These are phyloP conservation scores for Phyllotis vaccarum DNA, from an alignment of 2,797 vertebrate genomes.

Conservation along the genomic window DNA sequence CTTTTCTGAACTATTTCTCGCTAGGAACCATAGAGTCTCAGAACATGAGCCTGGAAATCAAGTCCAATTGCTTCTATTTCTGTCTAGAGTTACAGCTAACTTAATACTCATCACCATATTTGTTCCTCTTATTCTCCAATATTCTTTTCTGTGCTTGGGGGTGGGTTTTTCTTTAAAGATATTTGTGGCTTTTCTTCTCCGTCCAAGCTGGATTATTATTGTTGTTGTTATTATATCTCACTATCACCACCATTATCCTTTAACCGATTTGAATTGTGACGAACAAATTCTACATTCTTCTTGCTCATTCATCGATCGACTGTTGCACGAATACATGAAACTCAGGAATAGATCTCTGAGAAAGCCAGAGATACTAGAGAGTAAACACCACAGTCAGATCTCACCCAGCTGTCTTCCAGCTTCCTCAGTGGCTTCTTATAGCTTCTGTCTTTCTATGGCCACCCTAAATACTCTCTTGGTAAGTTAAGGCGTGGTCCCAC, in stretches of 20 bases:
- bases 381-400: too few relatives aligned
- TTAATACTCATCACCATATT: neutral
- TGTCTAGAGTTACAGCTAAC: neutral
- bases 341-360: too few relatives aligned
- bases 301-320: neutral
- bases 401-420: too few relatives aligned
- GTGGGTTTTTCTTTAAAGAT: neutral
- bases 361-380: too few relatives aligned
- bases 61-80: neutral
- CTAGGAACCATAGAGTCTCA: neutral
- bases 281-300: neutral
- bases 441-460: too few relatives aligned
- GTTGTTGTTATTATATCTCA: too few relatives aligned
- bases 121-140: neutral
- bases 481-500: too few relatives aligned
- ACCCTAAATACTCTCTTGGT: too few relatives aligned
- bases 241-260: neutral
- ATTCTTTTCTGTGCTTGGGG: neutral
- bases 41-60: neutral
- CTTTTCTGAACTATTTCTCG: constrained; percentile 5
- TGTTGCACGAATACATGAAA: too few relatives aligned
- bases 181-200: neutral
- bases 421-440: too few relatives aligned
- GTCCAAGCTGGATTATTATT: neutral
- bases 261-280: neutral